A percentile compares a stretch with the other conserved stretches of the same genome.
These are phyloP conservation scores for Ophion ellenae DNA, from an alignment of 2,888 invertebrate genomes.

Conservation along the genomic window DNA sequence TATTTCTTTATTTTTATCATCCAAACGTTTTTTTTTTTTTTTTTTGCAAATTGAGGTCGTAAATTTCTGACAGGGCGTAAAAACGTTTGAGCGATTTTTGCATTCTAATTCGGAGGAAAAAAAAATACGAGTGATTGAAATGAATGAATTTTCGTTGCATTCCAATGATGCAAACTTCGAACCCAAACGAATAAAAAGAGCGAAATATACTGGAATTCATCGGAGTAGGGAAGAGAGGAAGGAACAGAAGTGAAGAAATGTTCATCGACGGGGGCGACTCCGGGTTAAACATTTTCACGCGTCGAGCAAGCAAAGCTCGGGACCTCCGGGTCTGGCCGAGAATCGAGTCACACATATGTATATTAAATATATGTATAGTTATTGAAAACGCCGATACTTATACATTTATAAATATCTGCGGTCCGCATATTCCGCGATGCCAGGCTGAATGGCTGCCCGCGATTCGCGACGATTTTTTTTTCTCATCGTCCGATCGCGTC, in stretches of 20 bases:
- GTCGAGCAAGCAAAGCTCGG: conserved; percentile 12
- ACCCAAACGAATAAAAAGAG: not conserved
- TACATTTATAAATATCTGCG: conserved; percentile 66
- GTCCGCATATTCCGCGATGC: conserved; percentile 56
- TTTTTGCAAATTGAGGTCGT: too few species aligned
- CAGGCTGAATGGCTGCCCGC: conserved; percentile 52
- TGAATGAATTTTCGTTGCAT: too few species aligned
- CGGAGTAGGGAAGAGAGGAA: too few species aligned
- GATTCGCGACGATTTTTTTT: conserved; percentile 19
- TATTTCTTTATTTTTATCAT: too few species aligned
- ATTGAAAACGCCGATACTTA: conserved; percentile 10
- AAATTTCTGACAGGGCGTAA: too few species aligned
- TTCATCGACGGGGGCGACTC: not conserved
- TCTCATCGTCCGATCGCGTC: not conserved
- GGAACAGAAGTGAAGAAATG: too few species aligned
- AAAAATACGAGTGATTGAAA: not conserved
- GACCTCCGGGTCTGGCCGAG: conserved; percentile 27
- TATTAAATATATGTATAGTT: conserved; percentile 51
- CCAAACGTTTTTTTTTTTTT: too few species aligned
- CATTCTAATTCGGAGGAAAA: too few species aligned
- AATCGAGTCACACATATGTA: conserved; percentile 47
- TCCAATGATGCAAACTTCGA: not conserved
- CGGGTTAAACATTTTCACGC: conserved; percentile 1
- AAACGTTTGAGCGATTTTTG: too few species aligned
- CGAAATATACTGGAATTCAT: not conserved